These are phyloP conservation scores for Sialia sialis DNA, from an alignment of 2,113 vertebrate genomes.

Conservation along the genomic window DNA sequence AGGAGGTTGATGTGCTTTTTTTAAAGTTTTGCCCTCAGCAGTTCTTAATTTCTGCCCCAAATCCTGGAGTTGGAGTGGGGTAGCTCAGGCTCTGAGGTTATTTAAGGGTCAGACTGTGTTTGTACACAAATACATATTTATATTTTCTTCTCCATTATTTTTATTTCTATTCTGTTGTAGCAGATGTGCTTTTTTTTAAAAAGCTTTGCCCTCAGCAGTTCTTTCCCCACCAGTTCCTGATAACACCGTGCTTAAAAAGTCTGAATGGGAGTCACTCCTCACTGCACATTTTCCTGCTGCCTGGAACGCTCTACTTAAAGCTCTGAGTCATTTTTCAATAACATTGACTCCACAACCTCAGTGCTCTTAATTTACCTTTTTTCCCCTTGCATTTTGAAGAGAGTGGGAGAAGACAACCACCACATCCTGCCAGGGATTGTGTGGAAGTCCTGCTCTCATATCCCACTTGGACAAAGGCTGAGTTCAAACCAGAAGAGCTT, in stretches of 20 bases:
- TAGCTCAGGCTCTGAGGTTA: not conserved
- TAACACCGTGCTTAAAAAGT: not conserved
- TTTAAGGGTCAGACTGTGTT: not conserved
- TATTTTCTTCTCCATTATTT: not conserved
- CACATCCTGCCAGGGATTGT: not conserved
- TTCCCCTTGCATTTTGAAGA: not conserved
- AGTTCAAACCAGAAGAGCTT: not conserved
- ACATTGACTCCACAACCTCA: not conserved
- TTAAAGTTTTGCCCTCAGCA: too few relatives aligned
- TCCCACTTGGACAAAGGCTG: not conserved
- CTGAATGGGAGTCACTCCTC: not conserved
- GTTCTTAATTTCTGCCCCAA: not conserved
- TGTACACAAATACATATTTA: rapidly evolving
- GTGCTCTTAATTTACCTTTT: not conserved
- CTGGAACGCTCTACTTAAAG: not conserved
- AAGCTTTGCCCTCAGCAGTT: not conserved
- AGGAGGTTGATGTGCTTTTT: too few relatives aligned
- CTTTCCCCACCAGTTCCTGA: not conserved
- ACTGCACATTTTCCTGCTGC: not conserved
- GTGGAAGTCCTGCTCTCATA: not conserved
- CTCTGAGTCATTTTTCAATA: not conserved
- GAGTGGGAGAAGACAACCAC: not conserved
- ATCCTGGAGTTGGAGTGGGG: not conserved
- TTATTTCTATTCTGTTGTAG: not conserved
- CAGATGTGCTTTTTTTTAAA: not conserved